Base-by-base conservation (phyloP, 2,113 vertebrate species). In the Antechinus stuartii region DNA sequence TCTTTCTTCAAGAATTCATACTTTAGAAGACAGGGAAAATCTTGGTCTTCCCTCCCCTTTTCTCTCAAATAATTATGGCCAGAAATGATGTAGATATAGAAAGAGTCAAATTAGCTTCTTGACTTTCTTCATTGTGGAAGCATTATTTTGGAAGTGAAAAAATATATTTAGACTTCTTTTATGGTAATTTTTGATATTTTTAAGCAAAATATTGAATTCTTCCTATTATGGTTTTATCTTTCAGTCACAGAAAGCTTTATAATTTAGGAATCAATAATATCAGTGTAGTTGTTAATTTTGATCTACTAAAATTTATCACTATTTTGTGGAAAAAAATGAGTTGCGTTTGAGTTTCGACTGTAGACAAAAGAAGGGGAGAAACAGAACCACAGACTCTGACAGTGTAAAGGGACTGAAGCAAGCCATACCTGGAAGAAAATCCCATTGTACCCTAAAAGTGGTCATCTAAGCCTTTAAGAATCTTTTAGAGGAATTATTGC, bases 151-250 rank as follows among this genome's bases (percentile, higher is more conserved):
- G 68, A 56, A 2, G 14, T 50, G 42, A 61, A 47, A 89, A 92
- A 84, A 47, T 42, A 8, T 84, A 84, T 84, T 42, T 84, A 84
- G 68, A 84, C 46, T 90, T 6, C 27, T 42, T 19, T 93, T 52
- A 94, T 92, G 55, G 92, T 25, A 23, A 55, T 61, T 35, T 93
- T 92, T 56, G 90, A 3, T 35, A 14, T 90, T 94, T 97, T 95
- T 95, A 89, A 94, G 91, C 24, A 96, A 91, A 93, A 91, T 19
- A 57, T 42, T 2, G 1, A 57, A 19, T 2, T 97, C 96, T 92
- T 19, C 42, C 24, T 35, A 84, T 92, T 76, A 54, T 61, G 25
- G 53, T 92, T 93, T 94, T 42, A 27, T 92, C 14, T 94, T 92
- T 93, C 10, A 14, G 47, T 91, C 90, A 56, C 12, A 53, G 35